phyloP scores from a whole-genome alignment of 2,888 invertebrate genomes.

The Troglohyphantes excavatus region DNA sequence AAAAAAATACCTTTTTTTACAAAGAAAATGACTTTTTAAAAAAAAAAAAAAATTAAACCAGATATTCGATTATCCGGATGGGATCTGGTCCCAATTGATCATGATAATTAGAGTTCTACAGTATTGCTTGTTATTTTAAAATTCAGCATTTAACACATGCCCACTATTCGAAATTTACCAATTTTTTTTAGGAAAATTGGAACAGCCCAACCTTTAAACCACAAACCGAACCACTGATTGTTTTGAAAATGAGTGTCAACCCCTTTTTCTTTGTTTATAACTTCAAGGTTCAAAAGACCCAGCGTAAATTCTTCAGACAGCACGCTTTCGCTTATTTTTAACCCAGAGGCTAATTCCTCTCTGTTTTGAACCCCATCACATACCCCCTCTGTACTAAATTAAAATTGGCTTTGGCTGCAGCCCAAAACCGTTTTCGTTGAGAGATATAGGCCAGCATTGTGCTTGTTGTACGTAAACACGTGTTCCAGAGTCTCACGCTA shows the following conservation, averaged over 20 bases:
- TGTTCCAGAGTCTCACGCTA: background rate
- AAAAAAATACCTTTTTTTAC: no score
- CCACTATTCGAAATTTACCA: no score
- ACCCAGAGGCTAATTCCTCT: conserved; percentile 10
- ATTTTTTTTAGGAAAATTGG: no score
- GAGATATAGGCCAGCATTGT: conserved; percentile 12
- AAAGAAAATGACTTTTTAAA: no score
- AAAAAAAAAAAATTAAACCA: no score
- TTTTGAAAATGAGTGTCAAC: background rate
- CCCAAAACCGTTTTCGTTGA: conserved; percentile 34
- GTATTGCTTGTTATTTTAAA: no score
- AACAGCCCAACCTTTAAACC: no score
- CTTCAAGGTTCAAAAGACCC: conserved; percentile 23
- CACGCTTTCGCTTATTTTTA: conserved; percentile 45
- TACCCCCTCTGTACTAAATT: conserved; percentile 66
- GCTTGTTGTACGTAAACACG: conserved; percentile 26
- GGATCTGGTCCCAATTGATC: no score
- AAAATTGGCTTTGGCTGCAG: conserved; percentile 44
- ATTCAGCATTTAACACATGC: no score
- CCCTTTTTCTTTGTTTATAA: conserved; percentile 17
- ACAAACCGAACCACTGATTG: no score
- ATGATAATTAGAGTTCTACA: no score
- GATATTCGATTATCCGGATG: no score
- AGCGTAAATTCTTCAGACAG: background rate
- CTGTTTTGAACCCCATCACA: conserved; percentile 48